Evolutionary conservation across 2,888 invertebrate species (phyloP), one percentile per base, ranked within the genome.

Genomic region (Tholera decimalis): DNA sequence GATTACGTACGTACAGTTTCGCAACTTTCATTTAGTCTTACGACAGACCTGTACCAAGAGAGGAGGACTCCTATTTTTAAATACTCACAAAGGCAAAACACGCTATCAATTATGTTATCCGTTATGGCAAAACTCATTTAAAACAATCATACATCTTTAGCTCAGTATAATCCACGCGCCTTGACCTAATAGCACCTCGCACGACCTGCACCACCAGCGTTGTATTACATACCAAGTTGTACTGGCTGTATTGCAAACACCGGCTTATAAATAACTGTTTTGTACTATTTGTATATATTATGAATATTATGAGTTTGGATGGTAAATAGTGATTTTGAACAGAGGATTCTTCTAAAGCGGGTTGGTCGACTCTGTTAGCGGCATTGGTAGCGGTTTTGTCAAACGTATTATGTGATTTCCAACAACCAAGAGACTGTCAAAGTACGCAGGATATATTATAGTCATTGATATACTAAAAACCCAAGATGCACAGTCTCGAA

Each of bases 61-160:
- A 60, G 60, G 24, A 37, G 55, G 24, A 11, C 43, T 53, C 3
- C 47, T 57, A 70, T 47, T 56, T 69, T 55, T 51, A 51, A 44
- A 20, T 11, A 18, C 20, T 30, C 46, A 9, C 18, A n/a, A 30
- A 58, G 15, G 57, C 44, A 59, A 66, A 50, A 41, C 49, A 59
- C 77, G 72, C 58, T 59, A 71, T 73, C 77, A 74, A 72, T 74
- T 74, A 64, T 60, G 65, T 54, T 72, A 72, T 79, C 63, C 54
- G 56, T 57, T 73, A 76, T 68, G 69, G 77, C 56, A 80, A 77
- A 73, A 77, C 62, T 73, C 67, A 80, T 79, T 77, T 73, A 73
- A 77, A 77, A 77, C 77, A 79, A 79, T 79, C 67, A 73, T 69
- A 69, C 49, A 55, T 55, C 41, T 70, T 64, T 71, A 69, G 74